Base-by-base conservation (phyloP, 2,113 vertebrate species). In the Leucosticte australis region DNA sequence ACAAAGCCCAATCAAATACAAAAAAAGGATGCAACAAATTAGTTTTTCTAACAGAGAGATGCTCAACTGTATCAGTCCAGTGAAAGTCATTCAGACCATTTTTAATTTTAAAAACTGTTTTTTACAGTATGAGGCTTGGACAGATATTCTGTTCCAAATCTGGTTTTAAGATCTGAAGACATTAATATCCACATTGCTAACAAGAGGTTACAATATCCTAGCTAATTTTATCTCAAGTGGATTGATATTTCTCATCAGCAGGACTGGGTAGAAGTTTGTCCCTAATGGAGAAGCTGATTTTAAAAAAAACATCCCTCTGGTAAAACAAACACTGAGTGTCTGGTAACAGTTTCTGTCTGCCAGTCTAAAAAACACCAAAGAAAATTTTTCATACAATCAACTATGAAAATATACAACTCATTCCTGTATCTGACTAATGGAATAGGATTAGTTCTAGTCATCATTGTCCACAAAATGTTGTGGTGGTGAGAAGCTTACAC, bases 161-260 rank as follows among this genome's bases (percentile, higher is more conserved):
- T 63, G 39, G 6, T 83, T 90, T 83, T 83, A 81, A 49, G 57
- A 80, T 73, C n/a, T 55, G 63, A 94, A 50, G 46, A 44, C 69
- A 85, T 41, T 82, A 74, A 82, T 92, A 65, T 47, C 68, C 71
- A 86, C 13, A 0, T 47, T 70, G 76, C 37, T 88, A 80, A 70
- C 71, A 64, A 91, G 28, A 94, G 65, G 78, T 90, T 93, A 82
- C 37, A 65, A 53, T 50, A 60, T 86, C 55, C n/a, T 59, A 69
- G 67, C 20, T 94, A 90, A 93, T 88, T 97, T 93, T 96, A 70
- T 81, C 76, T 90, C 63, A 88, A 65, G 19, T 55, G 35, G 77
- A 86, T 35, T 74, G 63, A 74, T 47, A 77, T 70, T 93, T 92
- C 53, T 92, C 42, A 88, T 33, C 33, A 80, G 46, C 83, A 86